Base-by-base conservation (phyloP, 1,140 invertebrate species). In the Cryptotermes secundus region DNA sequence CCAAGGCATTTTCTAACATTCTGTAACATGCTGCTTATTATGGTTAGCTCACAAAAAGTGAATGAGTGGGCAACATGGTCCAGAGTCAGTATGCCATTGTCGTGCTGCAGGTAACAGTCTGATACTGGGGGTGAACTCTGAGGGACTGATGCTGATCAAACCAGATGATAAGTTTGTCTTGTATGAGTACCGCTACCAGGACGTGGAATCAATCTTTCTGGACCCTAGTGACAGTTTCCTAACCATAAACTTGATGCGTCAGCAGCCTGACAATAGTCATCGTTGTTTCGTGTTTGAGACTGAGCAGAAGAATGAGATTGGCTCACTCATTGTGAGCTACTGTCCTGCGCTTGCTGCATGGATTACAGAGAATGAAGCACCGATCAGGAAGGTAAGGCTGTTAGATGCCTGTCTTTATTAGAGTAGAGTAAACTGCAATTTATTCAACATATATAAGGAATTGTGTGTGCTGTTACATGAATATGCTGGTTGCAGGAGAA, bases 241-340 rank as follows among this genome's bases (percentile, higher is more conserved):
- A 38, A 98, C 97, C 1, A 93, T 99, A 84, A 93, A 92, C 85
- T 86, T 94, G 83, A 90, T 94, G 59, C 90, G 93, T 86, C 93
- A 92, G 85, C 92, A 92, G 86, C 92, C 89, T 72, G 93, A 92
- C 84, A 94, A 92, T 87, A 92, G 92, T 79, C 95, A 94, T 91
- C 96, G 96, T 87, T 98, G 97, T 90, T 98, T 97, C 89, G 97
- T 98, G 26, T 97, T 99, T 88, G 97, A 98, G 89, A 97, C 97
- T 1, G 88, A 92, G 22, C 95, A 97, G 87, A 98, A 98, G 88
- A 92, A 94, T 86, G 97, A 98, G 91, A 97, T 98, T 85, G 97
- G 97, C 10, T 96, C 96, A 88, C 90, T 99, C 35, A 97, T 98
- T 86, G 96, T 97, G 4, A 97, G 96, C 72, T 99, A 99, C 88